Conservation (phyloP, 2,888 invertebrate genomes). For the Allygus modestus region DNA sequence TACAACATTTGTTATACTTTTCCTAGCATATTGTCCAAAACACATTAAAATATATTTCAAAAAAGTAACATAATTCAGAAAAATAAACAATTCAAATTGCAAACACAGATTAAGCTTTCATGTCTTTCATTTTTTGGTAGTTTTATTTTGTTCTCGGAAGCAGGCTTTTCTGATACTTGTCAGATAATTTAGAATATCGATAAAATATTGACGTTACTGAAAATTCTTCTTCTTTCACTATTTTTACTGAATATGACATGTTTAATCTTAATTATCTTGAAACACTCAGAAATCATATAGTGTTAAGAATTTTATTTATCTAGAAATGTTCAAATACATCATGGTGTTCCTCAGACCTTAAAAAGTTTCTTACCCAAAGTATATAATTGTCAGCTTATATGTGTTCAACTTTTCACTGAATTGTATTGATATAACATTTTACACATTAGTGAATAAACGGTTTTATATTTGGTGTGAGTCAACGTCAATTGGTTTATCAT, state of each 20-base stretch:
- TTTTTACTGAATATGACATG: no score
- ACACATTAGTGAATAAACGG: background rate
- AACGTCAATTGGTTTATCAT: background rate
- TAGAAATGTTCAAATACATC: background rate
- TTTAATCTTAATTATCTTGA: background rate
- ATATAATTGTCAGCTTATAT: constrained; percentile 10
- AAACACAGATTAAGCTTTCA: no score
- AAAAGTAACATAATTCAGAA: no score
- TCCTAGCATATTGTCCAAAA: no score
- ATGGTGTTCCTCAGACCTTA: constrained; percentile 2
- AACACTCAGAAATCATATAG: background rate
- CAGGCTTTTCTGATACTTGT: background rate
- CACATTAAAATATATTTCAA: no score
- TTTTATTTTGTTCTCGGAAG: background rate
- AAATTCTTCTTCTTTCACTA: no score
- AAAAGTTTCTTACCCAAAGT: background rate
- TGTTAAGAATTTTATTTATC: background rate
- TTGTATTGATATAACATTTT: constrained; percentile 4
- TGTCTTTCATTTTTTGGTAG: no score
- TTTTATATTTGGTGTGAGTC: background rate
- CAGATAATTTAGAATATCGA: background rate
- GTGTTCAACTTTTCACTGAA: constrained; percentile 30
- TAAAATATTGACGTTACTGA: no score
- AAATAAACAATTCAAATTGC: no score
- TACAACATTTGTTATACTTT: no score